Percentiles rank a stretch among this genome's conserved stretches.
Evolutionary conservation across 2,113 vertebrate species (phyloP).

Genomic region (Colossoma macropomum): DNA sequence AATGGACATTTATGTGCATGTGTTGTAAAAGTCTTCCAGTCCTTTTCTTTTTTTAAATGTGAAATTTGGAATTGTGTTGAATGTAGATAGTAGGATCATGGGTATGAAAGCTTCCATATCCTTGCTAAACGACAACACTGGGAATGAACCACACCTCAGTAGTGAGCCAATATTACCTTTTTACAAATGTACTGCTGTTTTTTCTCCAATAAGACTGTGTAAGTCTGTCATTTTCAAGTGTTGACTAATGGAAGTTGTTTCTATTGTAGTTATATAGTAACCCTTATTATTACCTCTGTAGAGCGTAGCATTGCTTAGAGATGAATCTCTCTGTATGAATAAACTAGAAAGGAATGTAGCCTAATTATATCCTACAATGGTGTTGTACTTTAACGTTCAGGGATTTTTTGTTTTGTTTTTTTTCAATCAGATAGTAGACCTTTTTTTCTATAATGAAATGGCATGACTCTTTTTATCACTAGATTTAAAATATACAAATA

Average conservation of each 20-base stretch:
- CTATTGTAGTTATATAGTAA: slow-evolving; percentile 36
- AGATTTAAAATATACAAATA: slow-evolving; percentile 16
- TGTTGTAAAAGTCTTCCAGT: slow-evolving; percentile 65
- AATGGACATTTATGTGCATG: slow-evolving; percentile 67
- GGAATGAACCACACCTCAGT: slow-evolving; percentile 22
- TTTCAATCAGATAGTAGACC: slow-evolving; percentile 4
- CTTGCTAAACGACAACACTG: slow-evolving; percentile 6
- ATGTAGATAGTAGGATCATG: slow-evolving; percentile 37
- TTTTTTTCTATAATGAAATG: slow-evolving; percentile 15
- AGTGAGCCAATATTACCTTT: slow-evolving; percentile 26
- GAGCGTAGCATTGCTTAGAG: slow-evolving; percentile 51
- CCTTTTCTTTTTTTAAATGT: slow-evolving; percentile 63
- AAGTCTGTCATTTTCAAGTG: not conserved
- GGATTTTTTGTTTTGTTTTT: slow-evolving; percentile 41
- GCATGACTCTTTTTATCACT: slow-evolving; percentile 7
- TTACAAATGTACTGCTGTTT: slow-evolving; percentile 19
- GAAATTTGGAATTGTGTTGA: slow-evolving; percentile 47
- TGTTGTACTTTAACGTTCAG: slow-evolving; percentile 52
- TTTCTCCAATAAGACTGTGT: not conserved
- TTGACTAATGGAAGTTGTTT: slow-evolving; percentile 41
- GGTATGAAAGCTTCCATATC: slow-evolving; percentile 39
- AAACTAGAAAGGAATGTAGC: slow-evolving; percentile 57
- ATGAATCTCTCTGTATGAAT: slow-evolving; percentile 30
- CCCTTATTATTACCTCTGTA: slow-evolving; percentile 52
- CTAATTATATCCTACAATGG: slow-evolving; percentile 48